Base-by-base conservation (phyloP, 2,797 vertebrate genomes). In the Australoheros facetus region DNA sequence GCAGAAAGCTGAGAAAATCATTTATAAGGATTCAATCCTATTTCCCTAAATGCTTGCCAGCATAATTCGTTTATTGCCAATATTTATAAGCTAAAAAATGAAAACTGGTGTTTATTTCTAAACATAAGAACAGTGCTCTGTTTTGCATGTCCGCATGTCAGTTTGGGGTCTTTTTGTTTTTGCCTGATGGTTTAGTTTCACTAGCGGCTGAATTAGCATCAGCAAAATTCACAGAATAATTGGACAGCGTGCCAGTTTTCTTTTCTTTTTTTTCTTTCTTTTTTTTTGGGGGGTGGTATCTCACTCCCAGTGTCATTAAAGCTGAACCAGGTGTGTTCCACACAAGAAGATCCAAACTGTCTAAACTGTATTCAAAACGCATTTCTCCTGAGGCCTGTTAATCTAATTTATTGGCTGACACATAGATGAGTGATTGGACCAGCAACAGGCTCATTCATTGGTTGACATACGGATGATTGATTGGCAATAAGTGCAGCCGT, bases 371-470 rank as follows among this genome's bases (percentile, higher is more conserved):
- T 89, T 84, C 37, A 75, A 74, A 85, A n/a, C 42, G 13, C 23
- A 39, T 66, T 83, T 83, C 1, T 45, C 78, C 75, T 0, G 2
- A 45, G 79, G 87, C 73, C 58, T 55, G 51, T 77, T 55, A 37
- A 17, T 30, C 42, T 37, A 59, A 71, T 84, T 80, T 73, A 82
- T 86, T 87, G 75, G 85, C 53, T 89, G 87, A 88, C 79, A 81
- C 7, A 2, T 16, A 71, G 71, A 81, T 83, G 89, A 93, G 85
- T 81, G 89, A 92, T 87, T 85, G 76, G 66, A 78, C 58, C 77
- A 71, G 84, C 71, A 83, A 75, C 71, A 30, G 56, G 14, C 81
- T 86, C 62, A 81, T 90, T 91, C 81, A 86, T 84, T 66, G 74
- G 81, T 42, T 84, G 70, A 82, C 87, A 80, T 26, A 34, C 32